Conservation (phyloP, 1,140 invertebrate species). For the Ceratina japonica region DNA sequence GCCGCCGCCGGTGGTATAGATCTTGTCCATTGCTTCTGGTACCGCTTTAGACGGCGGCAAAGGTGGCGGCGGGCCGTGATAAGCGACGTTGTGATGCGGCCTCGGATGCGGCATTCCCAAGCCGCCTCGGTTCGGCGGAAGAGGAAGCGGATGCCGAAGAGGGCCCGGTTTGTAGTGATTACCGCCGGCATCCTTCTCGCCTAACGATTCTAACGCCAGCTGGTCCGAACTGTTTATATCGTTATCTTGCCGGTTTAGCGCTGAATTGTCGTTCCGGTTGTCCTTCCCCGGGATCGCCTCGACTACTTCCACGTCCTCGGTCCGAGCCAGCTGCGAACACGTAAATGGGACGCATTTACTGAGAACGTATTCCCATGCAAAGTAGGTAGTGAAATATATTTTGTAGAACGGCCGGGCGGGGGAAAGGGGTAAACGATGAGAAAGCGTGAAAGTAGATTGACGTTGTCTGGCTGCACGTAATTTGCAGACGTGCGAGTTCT, state of each 20-base stretch:
- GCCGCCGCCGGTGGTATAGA: conserved; percentile 76
- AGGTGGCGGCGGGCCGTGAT: conserved; percentile 85
- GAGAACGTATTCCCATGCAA: conserved; percentile 10
- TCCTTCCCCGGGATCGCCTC: conserved; percentile 82
- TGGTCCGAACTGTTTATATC: conserved; percentile 81
- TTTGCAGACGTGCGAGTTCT: conserved; percentile 37
- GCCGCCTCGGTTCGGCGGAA: conserved; percentile 77
- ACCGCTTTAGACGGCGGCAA: conserved; percentile 74
- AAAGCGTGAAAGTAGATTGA: conserved; percentile 54
- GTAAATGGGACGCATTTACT: not conserved
- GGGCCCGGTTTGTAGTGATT: conserved; percentile 78
- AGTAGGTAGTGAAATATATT: conserved; percentile 10
- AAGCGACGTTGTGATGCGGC: conserved; percentile 80
- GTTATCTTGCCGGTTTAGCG: conserved; percentile 66
- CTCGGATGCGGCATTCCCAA: conserved; percentile 77
- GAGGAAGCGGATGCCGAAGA: conserved; percentile 80
- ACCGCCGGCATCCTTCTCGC: conserved; percentile 80
- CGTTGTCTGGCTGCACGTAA: conserved; percentile 39
- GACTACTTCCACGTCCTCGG: conserved; percentile 84
- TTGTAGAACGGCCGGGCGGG: conserved; percentile 4
- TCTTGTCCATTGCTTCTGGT: conserved; percentile 82
- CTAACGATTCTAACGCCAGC: conserved; percentile 83
- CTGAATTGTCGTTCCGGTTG: conserved; percentile 77
- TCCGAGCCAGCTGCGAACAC: conserved; percentile 75
- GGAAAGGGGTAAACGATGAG: conserved; percentile 29